Conservation (phyloP, 2,113 vertebrate species). For the Tautogolabrus adspersus region DNA sequence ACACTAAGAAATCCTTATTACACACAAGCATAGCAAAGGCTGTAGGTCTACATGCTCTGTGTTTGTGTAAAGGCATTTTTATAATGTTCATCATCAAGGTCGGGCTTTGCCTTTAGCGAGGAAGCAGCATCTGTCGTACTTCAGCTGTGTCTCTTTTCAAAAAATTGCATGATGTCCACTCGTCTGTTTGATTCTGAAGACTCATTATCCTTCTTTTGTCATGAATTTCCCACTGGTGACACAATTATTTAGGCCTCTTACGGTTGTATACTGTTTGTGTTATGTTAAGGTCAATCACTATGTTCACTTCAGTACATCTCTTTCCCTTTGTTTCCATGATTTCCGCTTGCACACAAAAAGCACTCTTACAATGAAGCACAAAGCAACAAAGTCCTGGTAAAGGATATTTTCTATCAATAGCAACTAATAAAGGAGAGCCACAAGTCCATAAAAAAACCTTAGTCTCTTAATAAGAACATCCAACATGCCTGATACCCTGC, state of each 20-base stretch:
- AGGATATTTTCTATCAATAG: neutral
- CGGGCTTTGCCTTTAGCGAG: neutral
- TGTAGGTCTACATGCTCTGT: neutral
- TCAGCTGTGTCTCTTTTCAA: neutral
- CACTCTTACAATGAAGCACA: neutral
- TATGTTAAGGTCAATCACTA: neutral
- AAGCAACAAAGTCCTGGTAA: neutral
- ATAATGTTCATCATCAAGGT: slow-evolving; percentile 4
- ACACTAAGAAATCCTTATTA: slow-evolving; percentile 18
- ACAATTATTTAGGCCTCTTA: neutral
- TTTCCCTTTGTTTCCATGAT: neutral
- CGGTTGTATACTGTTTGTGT: neutral
- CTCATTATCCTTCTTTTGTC: slow-evolving; percentile 12
- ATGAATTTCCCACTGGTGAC: slow-evolving; percentile 4
- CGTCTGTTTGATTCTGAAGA: slow-evolving; percentile 10
- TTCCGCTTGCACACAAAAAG: neutral
- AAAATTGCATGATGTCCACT: neutral
- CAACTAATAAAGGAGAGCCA: neutral
- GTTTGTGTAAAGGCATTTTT: neutral
- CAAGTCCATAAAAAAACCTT: slow-evolving; percentile 3
- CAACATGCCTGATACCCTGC: neutral
- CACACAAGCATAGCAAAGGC: neutral
- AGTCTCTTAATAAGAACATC: neutral
- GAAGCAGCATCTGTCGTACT: neutral
- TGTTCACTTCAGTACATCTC: neutral